A percentile compares a stretch with the other conserved stretches of the same genome.
Evolutionary conservation across 2,888 invertebrate genomes (phyloP).

Genomic region (Campoletis raptor): DNA sequence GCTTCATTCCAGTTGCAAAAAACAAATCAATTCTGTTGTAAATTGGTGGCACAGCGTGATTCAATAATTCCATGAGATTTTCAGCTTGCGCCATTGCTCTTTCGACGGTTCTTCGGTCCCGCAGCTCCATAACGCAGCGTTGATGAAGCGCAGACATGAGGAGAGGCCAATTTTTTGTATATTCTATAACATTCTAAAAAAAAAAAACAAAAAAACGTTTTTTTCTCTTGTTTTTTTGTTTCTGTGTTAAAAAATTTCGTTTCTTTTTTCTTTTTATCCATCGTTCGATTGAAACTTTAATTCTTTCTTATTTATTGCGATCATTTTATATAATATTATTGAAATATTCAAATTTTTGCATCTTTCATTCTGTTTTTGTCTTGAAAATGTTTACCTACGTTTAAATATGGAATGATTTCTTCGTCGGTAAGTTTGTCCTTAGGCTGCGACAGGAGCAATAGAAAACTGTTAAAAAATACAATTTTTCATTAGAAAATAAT

Average conservation of each 20-base stretch:
- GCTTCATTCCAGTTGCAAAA: slow-evolving; percentile 90
- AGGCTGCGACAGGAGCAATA: slow-evolving; percentile 91
- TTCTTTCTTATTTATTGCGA: not conserved
- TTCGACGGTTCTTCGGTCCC: slow-evolving; percentile 93
- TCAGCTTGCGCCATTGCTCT: slow-evolving; percentile 95
- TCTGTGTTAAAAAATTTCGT: not conserved
- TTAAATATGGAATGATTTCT: slow-evolving; percentile 92
- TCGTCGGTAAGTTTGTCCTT: slow-evolving; percentile 93
- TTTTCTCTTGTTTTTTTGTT: not conserved
- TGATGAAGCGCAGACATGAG: slow-evolving; percentile 91
- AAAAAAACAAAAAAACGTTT: slow-evolving; percentile 28
- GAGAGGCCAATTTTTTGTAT: slow-evolving; percentile 88
- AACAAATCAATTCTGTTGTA: slow-evolving; percentile 86
- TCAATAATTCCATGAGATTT: slow-evolving; percentile 89
- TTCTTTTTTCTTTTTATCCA: not conserved
- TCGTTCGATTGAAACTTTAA: not conserved
- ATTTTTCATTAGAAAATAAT: not conserved
- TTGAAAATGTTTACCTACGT: slow-evolving; percentile 76
- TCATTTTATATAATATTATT: not conserved
- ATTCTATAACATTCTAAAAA: slow-evolving; percentile 83
- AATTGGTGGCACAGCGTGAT: slow-evolving; percentile 83
- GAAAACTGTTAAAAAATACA: slow-evolving; percentile 86
- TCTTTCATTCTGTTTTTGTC: not conserved
- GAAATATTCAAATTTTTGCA: not conserved
- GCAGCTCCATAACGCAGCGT: slow-evolving; percentile 92